Evolutionary conservation across 1,140 invertebrate species (phyloP).

Genomic region (Oscheius sp.): DNA sequence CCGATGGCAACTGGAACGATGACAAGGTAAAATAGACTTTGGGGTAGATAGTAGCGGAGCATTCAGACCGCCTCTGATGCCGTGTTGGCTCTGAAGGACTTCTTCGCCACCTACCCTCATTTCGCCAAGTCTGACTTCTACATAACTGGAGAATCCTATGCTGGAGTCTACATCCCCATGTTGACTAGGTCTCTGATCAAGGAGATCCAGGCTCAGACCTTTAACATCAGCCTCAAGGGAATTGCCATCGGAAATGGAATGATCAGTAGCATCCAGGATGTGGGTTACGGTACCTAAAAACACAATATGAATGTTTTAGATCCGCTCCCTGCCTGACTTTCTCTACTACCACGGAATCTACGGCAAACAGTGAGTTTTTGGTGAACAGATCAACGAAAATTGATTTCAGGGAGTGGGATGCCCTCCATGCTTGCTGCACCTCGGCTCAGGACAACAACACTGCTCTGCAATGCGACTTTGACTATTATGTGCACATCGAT

Average conservation of each 20-base stretch:
- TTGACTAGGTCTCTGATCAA: slow-evolving; percentile 26
- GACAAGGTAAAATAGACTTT: slow-evolving; percentile 1
- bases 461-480: slow-evolving; percentile 15
- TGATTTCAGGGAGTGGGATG: slow-evolving; percentile 28
- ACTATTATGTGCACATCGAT: slow-evolving; percentile 18
- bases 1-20: slow-evolving; percentile 29
- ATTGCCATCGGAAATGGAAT: slow-evolving; percentile 46
- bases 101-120: slow-evolving; percentile 66
- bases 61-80: slow-evolving; percentile 61
- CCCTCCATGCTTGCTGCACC: slow-evolving; percentile 19
- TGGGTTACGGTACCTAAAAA: background rate
- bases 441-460: background rate
- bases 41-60: background rate
- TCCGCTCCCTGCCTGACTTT: slow-evolving; percentile 34
- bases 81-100: slow-evolving; percentile 64
- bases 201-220: slow-evolving; percentile 21
- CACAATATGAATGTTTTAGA: slow-evolving; percentile 1
- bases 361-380: slow-evolving; percentile 40
- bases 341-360: slow-evolving; percentile 50
- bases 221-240: slow-evolving; percentile 34
- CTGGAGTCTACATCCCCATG: slow-evolving; percentile 62
- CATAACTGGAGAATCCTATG: slow-evolving; percentile 64
- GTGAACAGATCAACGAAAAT: background rate
- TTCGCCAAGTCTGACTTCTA: slow-evolving; percentile 63
- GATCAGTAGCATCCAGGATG: slow-evolving; percentile 37